Percentiles rank a stretch among this genome's conserved stretches.
Evolutionary conservation across 2,797 vertebrate genomes (phyloP).

Genomic region (Premnoplex brunnescens): DNA sequence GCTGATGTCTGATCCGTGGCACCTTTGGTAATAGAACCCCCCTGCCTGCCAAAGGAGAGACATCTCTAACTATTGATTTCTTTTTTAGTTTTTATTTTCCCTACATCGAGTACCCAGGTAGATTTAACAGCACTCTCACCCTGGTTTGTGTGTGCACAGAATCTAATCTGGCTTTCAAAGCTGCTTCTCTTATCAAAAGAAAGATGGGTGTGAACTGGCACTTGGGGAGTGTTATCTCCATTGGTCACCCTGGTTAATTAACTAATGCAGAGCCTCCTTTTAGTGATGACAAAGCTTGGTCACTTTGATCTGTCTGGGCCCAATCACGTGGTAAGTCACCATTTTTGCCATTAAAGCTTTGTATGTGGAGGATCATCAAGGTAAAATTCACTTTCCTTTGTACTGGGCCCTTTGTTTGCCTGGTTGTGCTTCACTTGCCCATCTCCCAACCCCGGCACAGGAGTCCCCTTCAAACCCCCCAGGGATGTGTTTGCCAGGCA

Average conservation of each 20-base stretch:
- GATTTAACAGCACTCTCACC: background rate
- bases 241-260: background rate
- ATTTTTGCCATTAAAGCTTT: background rate
- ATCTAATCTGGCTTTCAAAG: background rate
- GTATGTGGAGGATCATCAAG: background rate
- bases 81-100: background rate
- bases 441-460: background rate
- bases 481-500: rapidly evolving
- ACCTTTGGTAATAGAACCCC: background rate
- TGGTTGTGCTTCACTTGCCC: background rate
- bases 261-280: background rate
- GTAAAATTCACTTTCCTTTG: background rate
- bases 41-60: background rate
- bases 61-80: background rate
- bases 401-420: background rate
- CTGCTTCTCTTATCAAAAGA: background rate
- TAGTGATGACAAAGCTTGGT: background rate
- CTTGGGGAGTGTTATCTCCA: background rate
- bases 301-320: background rate
- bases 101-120: background rate
- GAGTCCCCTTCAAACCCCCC: background rate
- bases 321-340: background rate
- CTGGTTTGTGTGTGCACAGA: background rate
- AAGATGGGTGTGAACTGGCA: background rate
- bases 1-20: background rate